Conservation (phyloP, 2,113 vertebrate species). For the Ammodytes marinus region DNA sequence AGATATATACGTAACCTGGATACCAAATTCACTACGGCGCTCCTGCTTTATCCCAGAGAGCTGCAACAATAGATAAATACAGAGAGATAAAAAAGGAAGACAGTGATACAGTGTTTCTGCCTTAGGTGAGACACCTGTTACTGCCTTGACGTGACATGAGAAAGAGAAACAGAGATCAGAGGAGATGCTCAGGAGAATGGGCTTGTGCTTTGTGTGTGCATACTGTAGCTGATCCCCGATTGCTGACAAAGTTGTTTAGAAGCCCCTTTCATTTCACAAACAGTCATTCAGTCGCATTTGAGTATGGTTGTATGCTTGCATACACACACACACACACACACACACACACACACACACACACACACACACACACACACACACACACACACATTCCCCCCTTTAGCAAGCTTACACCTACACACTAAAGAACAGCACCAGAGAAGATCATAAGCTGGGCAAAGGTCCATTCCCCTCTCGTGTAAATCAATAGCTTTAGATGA, state of each 20-base stretch:
- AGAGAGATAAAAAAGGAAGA: constrained; percentile 57
- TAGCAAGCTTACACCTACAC: constrained; percentile 30
- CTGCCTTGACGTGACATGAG: constrained; percentile 70
- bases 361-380: not conserved
- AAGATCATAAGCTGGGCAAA: constrained; percentile 54
- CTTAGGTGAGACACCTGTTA: constrained; percentile 80
- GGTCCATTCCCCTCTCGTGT: constrained; percentile 36
- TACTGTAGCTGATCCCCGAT: constrained; percentile 35
- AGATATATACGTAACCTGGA: not conserved
- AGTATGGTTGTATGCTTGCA: constrained; percentile 20
- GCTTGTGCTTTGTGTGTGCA: constrained; percentile 58
- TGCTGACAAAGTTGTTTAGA: constrained; percentile 54
- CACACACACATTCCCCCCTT: constrained; percentile 20
- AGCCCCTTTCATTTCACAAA: constrained; percentile 21
- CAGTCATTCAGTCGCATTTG: constrained; percentile 19
- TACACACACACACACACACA: not conserved
- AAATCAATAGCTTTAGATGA: constrained; percentile 65
- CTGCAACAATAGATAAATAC: constrained; percentile 56
- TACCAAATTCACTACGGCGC: constrained; percentile 32
- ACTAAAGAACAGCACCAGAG: not conserved
- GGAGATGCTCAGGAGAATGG: constrained; percentile 71
- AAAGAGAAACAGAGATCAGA: constrained; percentile 64
- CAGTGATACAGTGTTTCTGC: constrained; percentile 69
- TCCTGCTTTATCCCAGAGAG: constrained; percentile 39
- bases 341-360: no score